Base-by-base conservation (phyloP, 2,797 vertebrate genomes). In the Neomorphus geoffroyi region DNA sequence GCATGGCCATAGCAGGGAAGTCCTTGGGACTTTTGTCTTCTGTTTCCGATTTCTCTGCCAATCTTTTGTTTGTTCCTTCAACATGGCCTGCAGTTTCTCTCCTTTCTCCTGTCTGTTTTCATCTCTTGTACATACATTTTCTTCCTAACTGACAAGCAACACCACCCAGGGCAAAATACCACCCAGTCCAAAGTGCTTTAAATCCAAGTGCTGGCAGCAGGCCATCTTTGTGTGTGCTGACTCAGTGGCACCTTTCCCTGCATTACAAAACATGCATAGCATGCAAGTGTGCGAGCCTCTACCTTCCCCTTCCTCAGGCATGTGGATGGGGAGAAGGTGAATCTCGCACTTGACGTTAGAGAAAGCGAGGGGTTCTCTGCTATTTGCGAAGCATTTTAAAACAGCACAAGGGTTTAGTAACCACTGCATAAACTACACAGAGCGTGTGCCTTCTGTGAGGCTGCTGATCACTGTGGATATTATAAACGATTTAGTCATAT, bases 161-260 rank as follows among this genome's bases (percentile, higher is more conserved):
- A 82, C 35, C 19, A 62, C 58, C 48, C 30, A 60, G 67, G 72
- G 57, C 72, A 91, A 86, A 92, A 32, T 58, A 94, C 64, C 80
- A 82, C 80, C 77, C 48, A 46, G 74, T 61, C 35, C 93, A 90
- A 96, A 93, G 66, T 65, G 91, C 37, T 73, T 78, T 53, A 91
- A 86, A 75, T 73, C 51, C 2, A 0, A 77, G 90, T 0, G 0
- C 88, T 95, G 93, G 96, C 92, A 91, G 94, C 69, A 90, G 78
- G 81, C 90, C 94, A 87, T 28, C 50, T 73, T 41, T 50, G 80
- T 90, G 93, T 54, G 65, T 79, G 95, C 97, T 73, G 86, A 96
- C 84, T 94, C 96, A 93, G 96, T 64, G 56, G 50, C 84, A 88
- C 77, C 94, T 61, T 93, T 46, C 92, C 82, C 92, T 37, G 64